Percentiles rank a stretch among this genome's conserved stretches.
Conservation (phyloP, 2,888 invertebrate species). For the Didymodactylos carnosus region DNA sequence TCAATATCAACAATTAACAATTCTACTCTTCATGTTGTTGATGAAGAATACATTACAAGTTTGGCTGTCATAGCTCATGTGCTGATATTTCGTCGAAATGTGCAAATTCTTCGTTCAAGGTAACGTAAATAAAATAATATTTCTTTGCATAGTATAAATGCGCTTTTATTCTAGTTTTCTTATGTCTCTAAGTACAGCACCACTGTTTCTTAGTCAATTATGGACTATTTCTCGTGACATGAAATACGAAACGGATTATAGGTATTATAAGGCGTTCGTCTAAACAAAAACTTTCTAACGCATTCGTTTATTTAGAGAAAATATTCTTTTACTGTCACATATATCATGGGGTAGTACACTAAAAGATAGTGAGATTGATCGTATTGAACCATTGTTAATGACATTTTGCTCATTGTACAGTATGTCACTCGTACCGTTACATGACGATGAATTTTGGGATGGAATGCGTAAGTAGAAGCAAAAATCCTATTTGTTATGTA, state of each 20-base stretch:
- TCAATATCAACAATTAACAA: too few relatives aligned
- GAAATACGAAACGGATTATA: not conserved
- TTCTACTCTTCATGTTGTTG: too few relatives aligned
- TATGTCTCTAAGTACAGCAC: not conserved
- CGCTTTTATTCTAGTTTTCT: not conserved
- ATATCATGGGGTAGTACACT: not conserved
- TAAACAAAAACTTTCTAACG: too few relatives aligned
- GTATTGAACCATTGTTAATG: constrained; percentile 54
- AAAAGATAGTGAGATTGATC: constrained; percentile 43
- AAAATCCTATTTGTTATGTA: too few relatives aligned
- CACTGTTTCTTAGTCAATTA: not conserved
- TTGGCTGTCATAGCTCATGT: not conserved
- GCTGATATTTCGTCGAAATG: not conserved
- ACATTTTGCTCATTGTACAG: constrained; percentile 65
- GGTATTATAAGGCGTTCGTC: too few relatives aligned
- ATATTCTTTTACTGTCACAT: not conserved
- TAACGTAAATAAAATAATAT: not conserved
- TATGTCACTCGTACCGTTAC: constrained; percentile 56
- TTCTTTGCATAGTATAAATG: too few relatives aligned
- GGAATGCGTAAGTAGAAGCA: too few relatives aligned
- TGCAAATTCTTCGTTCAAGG: not conserved
- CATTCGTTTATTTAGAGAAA: not conserved
- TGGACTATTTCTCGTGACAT: not conserved
- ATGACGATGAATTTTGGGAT: constrained; percentile 60
- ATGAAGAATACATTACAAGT: not conserved